These are phyloP conservation scores for Limulus polyphemus DNA, from an alignment of 2,888 invertebrate species.

Conservation along the genomic window DNA sequence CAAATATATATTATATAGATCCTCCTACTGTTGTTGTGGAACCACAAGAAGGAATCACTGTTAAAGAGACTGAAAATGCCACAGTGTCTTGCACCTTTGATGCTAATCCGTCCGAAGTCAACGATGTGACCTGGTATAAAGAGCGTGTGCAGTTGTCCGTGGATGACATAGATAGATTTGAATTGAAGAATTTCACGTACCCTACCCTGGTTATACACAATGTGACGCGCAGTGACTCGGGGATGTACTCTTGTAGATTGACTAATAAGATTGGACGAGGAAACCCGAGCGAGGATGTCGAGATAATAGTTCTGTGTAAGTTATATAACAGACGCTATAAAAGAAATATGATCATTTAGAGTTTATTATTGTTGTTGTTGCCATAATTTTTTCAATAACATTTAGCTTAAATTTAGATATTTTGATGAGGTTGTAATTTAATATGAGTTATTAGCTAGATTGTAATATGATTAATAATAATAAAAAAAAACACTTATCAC, in stretches of 20 bases:
- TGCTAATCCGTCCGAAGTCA: constrained; percentile 25
- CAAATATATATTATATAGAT: constrained; percentile 10
- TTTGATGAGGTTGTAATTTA: no score
- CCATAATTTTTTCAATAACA: no score
- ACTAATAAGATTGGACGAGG: constrained; percentile 25
- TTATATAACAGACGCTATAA: neutral
- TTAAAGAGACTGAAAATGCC: constrained; percentile 22
- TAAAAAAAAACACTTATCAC: no score
- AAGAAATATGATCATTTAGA: no score
- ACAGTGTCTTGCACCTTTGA: constrained; percentile 25
- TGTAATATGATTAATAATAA: no score
- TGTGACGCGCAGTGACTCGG: constrained; percentile 24
- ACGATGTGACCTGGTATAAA: constrained; percentile 24
- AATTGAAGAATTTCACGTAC: constrained; percentile 10
- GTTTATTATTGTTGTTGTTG: no score
- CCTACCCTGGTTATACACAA: constrained; percentile 25
- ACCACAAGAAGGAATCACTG: constrained; percentile 23
- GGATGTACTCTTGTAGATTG: constrained; percentile 25
- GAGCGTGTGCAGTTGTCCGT: constrained; percentile 18
- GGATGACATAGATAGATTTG: constrained; percentile 10
- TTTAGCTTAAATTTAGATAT: no score
- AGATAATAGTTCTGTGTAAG: constrained; percentile 26
- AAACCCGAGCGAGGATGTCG: constrained; percentile 20
- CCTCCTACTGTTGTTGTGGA: constrained; percentile 26
- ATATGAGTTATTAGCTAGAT: no score